Base-by-base conservation (phyloP, 2,888 invertebrate genomes). In the Scelioninae gen. 1 region DNA sequence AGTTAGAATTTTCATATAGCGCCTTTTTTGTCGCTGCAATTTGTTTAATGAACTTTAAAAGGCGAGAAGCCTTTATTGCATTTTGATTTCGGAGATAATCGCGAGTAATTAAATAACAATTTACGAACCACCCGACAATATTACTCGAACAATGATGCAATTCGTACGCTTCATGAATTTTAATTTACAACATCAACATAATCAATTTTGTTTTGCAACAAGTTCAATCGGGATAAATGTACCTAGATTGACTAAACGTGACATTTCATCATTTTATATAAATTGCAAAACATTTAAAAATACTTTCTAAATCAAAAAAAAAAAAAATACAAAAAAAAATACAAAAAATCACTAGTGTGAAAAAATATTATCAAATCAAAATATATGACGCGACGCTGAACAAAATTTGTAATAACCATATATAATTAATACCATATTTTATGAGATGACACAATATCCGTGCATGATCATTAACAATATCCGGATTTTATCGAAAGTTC, bases 131-230 rank as follows among this genome's bases (percentile, higher is more conserved):
- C 45, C 47, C 34, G 47, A 60, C 16, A 11, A 15, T 29, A 53
- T 43, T 62, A 23, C 23, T 16, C 38, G 13, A 58, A 53, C 58
- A 53, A 43, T 72, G 45, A 23, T 2, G 10, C 49, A 9, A 34
- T 23, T 38, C 43, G 10, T 43, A 49, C 45, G 74, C 29, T 74
- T 74, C 56, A 47, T 74, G 74, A 74, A 74, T 65, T 74, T 72
- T 63, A 63, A 74, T 56, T 74, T 13, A 31, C 11, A 34, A 23
- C 16, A 45, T 63, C 32, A 68, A 45, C 32, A 53, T 53, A 53
- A 66, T 66, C 29, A 40, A 66, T 43, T 66, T 43, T 53, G 11
- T 15, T 40, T 13, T 31, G 23, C 23, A 4, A 4, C 23, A 23
- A 23, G 23, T 23, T 23, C 23, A 23, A 23, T 23, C 23, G 23